These are phyloP conservation scores for Apis dorsata DNA, from an alignment of 1,140 invertebrate genomes.

Conservation along the genomic window DNA sequence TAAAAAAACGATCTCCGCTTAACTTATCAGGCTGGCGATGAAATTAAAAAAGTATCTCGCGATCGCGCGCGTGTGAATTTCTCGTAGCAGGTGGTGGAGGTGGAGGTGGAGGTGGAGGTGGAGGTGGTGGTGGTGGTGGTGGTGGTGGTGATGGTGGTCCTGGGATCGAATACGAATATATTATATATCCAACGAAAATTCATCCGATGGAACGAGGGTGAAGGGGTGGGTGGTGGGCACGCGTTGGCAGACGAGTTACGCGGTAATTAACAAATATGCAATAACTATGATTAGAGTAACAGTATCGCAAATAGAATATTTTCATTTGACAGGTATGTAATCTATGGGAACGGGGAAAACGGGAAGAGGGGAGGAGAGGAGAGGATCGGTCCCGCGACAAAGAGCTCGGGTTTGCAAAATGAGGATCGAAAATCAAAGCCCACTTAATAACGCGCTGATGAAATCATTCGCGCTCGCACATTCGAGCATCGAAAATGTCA, in stretches of 20 bases:
- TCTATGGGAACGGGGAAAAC: constrained; percentile 27
- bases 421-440: constrained; percentile 69
- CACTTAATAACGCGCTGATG: constrained; percentile 69
- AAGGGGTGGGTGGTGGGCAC: neutral
- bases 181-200: constrained; percentile 5
- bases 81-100: neutral
- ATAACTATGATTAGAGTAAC: constrained; percentile 66
- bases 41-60: constrained; percentile 6
- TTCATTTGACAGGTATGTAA: constrained; percentile 67
- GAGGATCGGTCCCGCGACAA: constrained; percentile 52
- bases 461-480: constrained; percentile 65
- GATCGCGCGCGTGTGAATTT: neutral
- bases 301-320: constrained; percentile 66
- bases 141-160: too few species aligned
- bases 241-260: constrained; percentile 23
- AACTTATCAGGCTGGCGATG: constrained; percentile 5
- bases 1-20: constrained; percentile 38
- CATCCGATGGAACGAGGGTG: neutral
- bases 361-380: constrained; percentile 12
- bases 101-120: too few species aligned
- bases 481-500: constrained; percentile 66
- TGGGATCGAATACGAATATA: constrained; percentile 11
- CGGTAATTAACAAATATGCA: constrained; percentile 63
- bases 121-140: neutral
- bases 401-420: constrained; percentile 66